A percentile compares a stretch with the other conserved stretches of the same genome.
Evolutionary conservation across 30 jellyfish, hydroid and myxozoan species (phyloP).

Genomic region (Clytia hemisphaerica): DNA sequence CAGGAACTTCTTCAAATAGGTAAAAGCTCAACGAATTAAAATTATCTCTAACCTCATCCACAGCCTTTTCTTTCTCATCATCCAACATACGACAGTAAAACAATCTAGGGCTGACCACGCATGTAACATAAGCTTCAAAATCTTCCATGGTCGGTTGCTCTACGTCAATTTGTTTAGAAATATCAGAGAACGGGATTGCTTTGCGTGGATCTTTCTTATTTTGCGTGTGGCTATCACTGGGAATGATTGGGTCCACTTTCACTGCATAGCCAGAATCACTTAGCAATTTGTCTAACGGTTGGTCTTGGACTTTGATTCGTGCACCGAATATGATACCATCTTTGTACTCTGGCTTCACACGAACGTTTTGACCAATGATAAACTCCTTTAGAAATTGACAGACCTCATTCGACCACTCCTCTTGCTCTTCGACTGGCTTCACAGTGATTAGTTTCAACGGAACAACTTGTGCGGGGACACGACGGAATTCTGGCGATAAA

Average conservation of each 20-base stretch:
- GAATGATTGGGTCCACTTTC: background rate
- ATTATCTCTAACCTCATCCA: conserved; percentile 30
- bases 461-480: conserved; percentile 26
- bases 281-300: conserved; percentile 5
- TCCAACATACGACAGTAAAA: conserved; percentile 19
- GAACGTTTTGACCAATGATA: conserved; percentile 6
- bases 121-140: conserved; percentile 17
- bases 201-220: background rate
- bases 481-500: background rate
- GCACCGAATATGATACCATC: conserved; percentile 20
- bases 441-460: conserved; percentile 23
- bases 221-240: background rate
- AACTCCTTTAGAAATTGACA: conserved; percentile 1
- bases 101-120: conserved; percentile 33
- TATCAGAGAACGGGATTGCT: conserved; percentile 12
- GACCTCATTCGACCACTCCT: conserved; percentile 18
- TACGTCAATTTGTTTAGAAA: background rate
- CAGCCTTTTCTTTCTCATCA: conserved; percentile 1
- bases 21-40: conserved; percentile 5
- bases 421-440: conserved; percentile 4
- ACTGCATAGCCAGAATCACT: conserved; percentile 8
- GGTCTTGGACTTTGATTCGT: background rate
- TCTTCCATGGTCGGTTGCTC: background rate
- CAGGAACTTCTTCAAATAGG: too few species aligned
- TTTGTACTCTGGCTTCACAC: background rate